Conservation (phyloP, 2,797 vertebrate species). For the Rhodeus uyekii region DNA sequence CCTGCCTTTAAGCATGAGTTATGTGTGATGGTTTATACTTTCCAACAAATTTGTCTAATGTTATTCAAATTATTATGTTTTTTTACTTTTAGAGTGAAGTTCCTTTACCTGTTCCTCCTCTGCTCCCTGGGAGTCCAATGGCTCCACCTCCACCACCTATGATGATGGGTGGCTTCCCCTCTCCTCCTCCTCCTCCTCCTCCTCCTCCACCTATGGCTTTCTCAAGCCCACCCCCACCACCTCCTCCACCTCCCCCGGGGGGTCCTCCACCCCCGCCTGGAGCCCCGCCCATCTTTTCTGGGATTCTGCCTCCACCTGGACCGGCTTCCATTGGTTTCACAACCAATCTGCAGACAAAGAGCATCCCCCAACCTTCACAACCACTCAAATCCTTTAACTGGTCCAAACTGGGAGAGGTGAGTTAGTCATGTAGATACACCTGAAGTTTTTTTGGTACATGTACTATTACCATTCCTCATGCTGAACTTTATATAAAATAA, state of each 20-base stretch:
- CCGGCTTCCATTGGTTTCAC: conserved; percentile 73
- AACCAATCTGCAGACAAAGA: conserved; percentile 82
- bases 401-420: conserved; percentile 95
- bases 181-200: conserved; percentile 81
- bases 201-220: conserved; percentile 75
- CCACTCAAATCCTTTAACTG: conserved; percentile 99
- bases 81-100: conserved; percentile 72
- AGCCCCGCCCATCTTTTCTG: conserved; percentile 80
- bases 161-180: conserved; percentile 78
- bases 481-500: too few relatives aligned
- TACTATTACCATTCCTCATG: background rate
- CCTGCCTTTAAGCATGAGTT: background rate
- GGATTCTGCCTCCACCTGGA: conserved; percentile 82
- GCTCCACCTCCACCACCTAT: conserved; percentile 72
- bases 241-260: conserved; percentile 80
- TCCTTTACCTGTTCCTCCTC: conserved; percentile 77
- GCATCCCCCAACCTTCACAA: conserved; percentile 92
- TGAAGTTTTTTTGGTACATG: background rate
- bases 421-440: conserved; percentile 41
- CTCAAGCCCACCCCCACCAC: conserved; percentile 79
- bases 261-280: conserved; percentile 83
- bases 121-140: conserved; percentile 83
- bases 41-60: background rate
- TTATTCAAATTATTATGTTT: conserved; percentile 20
- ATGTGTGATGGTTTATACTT: background rate